Base-by-base conservation (phyloP, 1,140 invertebrate genomes). In the Aphis craccivora region DNA sequence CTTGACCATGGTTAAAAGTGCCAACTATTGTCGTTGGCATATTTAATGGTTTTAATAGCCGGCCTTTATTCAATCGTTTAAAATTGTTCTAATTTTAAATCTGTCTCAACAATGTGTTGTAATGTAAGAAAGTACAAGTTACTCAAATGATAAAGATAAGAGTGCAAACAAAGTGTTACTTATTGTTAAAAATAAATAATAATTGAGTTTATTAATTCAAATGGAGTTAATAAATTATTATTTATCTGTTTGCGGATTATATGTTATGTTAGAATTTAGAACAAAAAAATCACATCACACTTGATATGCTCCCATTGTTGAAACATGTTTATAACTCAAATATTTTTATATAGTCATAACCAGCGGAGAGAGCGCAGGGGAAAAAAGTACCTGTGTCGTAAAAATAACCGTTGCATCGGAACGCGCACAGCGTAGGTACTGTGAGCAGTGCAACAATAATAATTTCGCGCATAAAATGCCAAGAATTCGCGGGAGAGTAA, bases 11-110 rank as follows among this genome's bases (percentile, higher is more conserved):
- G 40, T 67, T 22, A 90, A 90, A 90, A 90, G 37, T 90, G 89
- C 89, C 89, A 90, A 90, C 53, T 60, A 67, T 60, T 35, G 51
- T 67, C n/a, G 89, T 90, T 90, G 89, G 89, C 89, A 90, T 55
- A 55, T 23, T 40, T 55, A 53, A 55, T 55, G 5, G 22, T 89
- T 89, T 89, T 89, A 89, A 89, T 89, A 89, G 88, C 48, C 88
- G 37, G 88, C 51, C 45, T 53, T 53, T 53, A 53, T 89, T 18
- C 20, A 22, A 35, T 18, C 51, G 51, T 55, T 25, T 23, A 67
- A 90, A 53, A 90, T n/a, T 8, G 40, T 90, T 90, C 25, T 37
- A 67, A 60, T 90, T 90, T 55, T 89, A 89, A 55, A 55, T 37
- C 48, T 55, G 48, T 89, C n/a, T 22, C 51, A 89, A 88, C 48